Evolutionary conservation across 2,113 vertebrate genomes (phyloP), one percentile per base, ranked within the genome.

Genomic region (Cairina moschata): DNA sequence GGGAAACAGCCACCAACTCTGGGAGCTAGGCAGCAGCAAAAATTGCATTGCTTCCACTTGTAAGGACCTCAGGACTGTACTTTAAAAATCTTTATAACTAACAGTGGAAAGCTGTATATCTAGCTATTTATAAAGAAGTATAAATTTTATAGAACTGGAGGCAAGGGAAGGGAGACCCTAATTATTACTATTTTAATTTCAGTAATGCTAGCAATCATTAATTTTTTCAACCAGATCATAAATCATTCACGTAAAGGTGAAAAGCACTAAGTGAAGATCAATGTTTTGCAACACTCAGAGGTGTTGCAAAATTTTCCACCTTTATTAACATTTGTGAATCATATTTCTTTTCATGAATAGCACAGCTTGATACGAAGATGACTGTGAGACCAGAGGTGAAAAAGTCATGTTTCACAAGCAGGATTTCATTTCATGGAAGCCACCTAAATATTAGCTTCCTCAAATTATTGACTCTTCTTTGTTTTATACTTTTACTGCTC

Each of bases 121-220:
- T 36, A 89, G 44, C 50, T 52, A 77, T 72, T 69, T 72, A 32
- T 87, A 78, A 80, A 63, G 77, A 82, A 42, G 74, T 1, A 94
- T 10, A 10, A 84, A 86, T 91, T 84, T 66, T 13, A 88, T 14
- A 16, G 90, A 94, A 50, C 29, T 68, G 58, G 34, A 66, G 23
- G n/a, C 52, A 55, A 56, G 56, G 52, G 7, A 90, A 62, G 13
- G 72, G 63, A 87, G 40, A 40, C 59, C 63, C 69, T 74, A 36
- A 91, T 56, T 66, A 87, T 88, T 66, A 26, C 36, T 86, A 77
- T 86, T 65, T 87, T 76, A 50, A 93, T 92, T 91, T 50, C 22
- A 56, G 40, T 29, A 80, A 71, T 58, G 74, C 59, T 15, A 78
- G 80, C 29, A 77, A 87, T 72, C 88, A 67, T 40, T 40, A 40